Evolutionary conservation across 2,888 invertebrate species (phyloP), one percentile per base, ranked within the genome.

Genomic region (Epiblema foenella): DNA sequence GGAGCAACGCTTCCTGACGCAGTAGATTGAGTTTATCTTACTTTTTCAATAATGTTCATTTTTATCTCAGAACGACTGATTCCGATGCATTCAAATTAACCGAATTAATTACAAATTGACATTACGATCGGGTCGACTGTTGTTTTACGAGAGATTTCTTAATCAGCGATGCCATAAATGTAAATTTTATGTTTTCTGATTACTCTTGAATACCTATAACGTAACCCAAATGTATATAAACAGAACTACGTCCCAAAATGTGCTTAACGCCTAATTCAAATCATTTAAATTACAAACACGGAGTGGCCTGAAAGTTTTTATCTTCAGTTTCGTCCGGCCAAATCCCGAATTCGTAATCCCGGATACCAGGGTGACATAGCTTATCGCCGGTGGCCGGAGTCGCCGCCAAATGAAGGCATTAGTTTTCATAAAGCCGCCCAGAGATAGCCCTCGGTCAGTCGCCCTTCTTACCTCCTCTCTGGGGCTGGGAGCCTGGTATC

Each of bases 381-480:
- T 92, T 92, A 92, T 92, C 90, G 89, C 83, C 79, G 79, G 85
- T 84, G 83, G 83, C 84, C 87, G 87, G 84, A 84, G 85, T 80
- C 80, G 84, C 85, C 86, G 88, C 89, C 90, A 91, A 91, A 92
- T 91, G 90, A 91, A 92, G 90, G 91, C 91, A 92, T 92, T 92
- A 91, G 92, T 92, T 91, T 91, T 91, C 91, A 91, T 92, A 91
- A 92, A 91, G 89, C 91, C 87, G 77, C 80, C 79, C 86, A 84
- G 79, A 85, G 90, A 89, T 89, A 88, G 89, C 88, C 86, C 82
- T 83, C 85, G 87, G 78, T 74, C 78, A 77, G 73, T 69, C 76
- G 73, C 74, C 75, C 87, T 86, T 86, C 78, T 84, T 83, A 79
- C 79, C 82, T 82, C 80, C 75, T 80, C 75, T 74, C 68, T 74